Evolutionary conservation across 2,888 invertebrate species (phyloP), one percentile per base, ranked within the genome.

Genomic region (Andrena marginata): DNA sequence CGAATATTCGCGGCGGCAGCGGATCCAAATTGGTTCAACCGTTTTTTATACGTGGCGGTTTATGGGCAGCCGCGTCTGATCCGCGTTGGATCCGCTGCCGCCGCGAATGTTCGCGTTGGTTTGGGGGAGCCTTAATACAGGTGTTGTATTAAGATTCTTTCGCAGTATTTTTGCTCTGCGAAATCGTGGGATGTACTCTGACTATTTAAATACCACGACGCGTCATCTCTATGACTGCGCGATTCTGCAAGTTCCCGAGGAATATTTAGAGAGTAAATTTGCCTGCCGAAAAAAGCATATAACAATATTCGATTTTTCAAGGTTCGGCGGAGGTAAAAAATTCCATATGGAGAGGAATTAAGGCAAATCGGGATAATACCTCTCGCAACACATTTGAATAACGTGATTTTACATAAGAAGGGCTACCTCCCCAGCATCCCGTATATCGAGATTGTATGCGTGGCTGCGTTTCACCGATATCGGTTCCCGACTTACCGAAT

Each of bases 401-500:
- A 59, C 67, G 59, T 51, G 26, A 54, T 33, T 68, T 33, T 33
- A 42, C 60, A 35, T 69, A 76, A 68, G 26, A 76, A 26, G 64
- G 23, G 16, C 26, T 20, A 48, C 10, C 48, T 59, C 6, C 8
- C 56, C 10, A 16, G 48, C 33, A 35, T 68, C 23, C 31, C 33
- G 60, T 60, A 68, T 68, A 68, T 68, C 54, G 56, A 71, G 64
- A 77, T 77, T 77, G 70, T 56, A 71, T 59, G 64, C 71, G 77
- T 71, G 70, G 54, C 63, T 71, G 63, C 62, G 54, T 64, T 33
- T 48, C 56, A 8, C 77, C 71, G 56, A 77, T 77, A 77, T 71
- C 64, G 77, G 70, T 71, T 77, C 69, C 59, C 75, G 80, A 71
- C 80, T 75, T 75, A 80, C 80, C 75, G 51, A 51, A 73, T 71